Evolutionary conservation across 2,797 vertebrate species (phyloP).

Genomic region (Cirrhinus molitorella): DNA sequence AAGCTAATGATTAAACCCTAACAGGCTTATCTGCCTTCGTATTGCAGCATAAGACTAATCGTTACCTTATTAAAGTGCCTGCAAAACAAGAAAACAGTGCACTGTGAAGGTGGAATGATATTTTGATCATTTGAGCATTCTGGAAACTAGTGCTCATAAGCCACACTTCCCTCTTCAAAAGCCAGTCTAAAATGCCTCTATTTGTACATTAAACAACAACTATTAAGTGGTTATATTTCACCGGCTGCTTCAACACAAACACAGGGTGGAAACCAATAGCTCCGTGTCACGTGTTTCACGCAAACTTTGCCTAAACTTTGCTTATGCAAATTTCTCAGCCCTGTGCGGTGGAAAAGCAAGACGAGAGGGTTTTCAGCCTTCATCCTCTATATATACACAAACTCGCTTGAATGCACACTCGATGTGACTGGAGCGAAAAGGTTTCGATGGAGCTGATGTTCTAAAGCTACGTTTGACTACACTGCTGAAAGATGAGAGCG

Average conservation of each 20-base stretch:
- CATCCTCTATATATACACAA: constrained; percentile 8
- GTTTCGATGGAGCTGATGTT: background rate
- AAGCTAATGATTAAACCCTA: background rate
- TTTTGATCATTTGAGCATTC: background rate
- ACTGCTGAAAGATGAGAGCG: background rate
- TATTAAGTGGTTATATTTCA: constrained; percentile 15
- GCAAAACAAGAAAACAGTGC: constrained; percentile 12
- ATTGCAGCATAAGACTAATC: background rate
- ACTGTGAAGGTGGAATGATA: constrained; percentile 18
- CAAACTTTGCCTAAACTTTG: constrained; percentile 12
- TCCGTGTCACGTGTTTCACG: background rate
- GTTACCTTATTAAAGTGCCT: background rate
- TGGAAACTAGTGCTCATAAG: constrained; percentile 10
- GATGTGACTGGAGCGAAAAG: background rate
- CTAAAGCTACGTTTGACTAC: constrained; percentile 4
- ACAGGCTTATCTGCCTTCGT: background rate
- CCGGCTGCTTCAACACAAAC: background rate
- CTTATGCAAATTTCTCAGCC: constrained; percentile 29
- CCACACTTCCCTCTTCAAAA: constrained; percentile 6
- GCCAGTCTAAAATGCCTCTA: background rate
- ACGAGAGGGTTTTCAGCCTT: background rate
- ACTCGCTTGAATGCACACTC: background rate
- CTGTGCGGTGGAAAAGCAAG: background rate
- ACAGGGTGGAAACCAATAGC: constrained; percentile 2
- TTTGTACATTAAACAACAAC: constrained; percentile 4